Conservation (phyloP, 2,113 vertebrate genomes). For the Antennarius striatus region DNA sequence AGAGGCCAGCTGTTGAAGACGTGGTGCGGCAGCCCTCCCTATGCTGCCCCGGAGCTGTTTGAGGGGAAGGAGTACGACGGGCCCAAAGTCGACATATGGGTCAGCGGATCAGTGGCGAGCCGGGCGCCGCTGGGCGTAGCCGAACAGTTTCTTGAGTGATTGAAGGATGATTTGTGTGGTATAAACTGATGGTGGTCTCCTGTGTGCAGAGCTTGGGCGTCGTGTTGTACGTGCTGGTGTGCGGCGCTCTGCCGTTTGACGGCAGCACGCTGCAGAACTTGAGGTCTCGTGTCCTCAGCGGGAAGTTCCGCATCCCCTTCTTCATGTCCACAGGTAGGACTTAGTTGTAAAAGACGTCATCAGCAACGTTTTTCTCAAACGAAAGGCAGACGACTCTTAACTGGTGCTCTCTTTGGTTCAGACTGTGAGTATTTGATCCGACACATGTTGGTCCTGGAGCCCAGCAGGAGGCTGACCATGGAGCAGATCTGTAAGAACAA, state of each 20-base stretch:
- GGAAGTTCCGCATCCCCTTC: conserved; percentile 98
- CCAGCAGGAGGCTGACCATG: conserved; percentile 92
- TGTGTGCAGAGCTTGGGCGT: conserved; percentile 90
- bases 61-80: conserved; percentile 99
- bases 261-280: conserved; percentile 98
- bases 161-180: too few species aligned
- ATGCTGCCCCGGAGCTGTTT: conserved; percentile 95
- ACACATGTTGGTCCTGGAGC: conserved; percentile 98
- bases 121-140: too few species aligned
- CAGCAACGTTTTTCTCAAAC: background rate
- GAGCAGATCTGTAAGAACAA: conserved; percentile 99
- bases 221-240: conserved; percentile 96
- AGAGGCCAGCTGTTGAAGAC: conserved; percentile 96
- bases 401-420: conserved; percentile 55
- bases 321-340: conserved; percentile 98
- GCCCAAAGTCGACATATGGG: conserved; percentile 99
- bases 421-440: conserved; percentile 98
- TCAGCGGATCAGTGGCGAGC: conserved; percentile 61
- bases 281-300: conserved; percentile 93
- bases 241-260: conserved; percentile 95
- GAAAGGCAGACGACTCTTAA: too few species aligned
- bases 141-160: too few species aligned
- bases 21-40: conserved; percentile 98
- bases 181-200: background rate
- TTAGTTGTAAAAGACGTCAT: too few species aligned